Base-by-base conservation (phyloP, 1,140 invertebrate genomes). In the Brachionus angularis region DNA sequence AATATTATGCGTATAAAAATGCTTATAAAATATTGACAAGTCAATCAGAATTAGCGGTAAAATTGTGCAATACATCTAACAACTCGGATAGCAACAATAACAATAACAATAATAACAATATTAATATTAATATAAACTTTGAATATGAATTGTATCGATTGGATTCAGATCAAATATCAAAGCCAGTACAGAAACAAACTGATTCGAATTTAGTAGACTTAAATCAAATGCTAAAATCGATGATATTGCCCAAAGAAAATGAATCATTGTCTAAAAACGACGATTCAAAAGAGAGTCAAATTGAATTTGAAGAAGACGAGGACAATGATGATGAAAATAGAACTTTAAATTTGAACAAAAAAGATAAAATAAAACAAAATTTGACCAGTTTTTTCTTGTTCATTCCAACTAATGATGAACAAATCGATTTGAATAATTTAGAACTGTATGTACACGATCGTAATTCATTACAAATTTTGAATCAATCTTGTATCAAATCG, bases 401-500 rank as follows among this genome's bases (percentile, higher is more conserved):
- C 25, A 39, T 58, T 58, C 53, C 33, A 36, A 39, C 53, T n/a
- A 5, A 21, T 39, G 21, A 58, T 23, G 33, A 39, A 12, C 1
- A 23, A 33, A 58, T 58, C 8, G 18, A 58, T 27, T 21, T 10
- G 5, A 12, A 31, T 23, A 42, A 58, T 42, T 5, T 58, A 21
- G 33, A 39, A 18, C 36, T 39, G 21, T 58, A 23, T 39, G 25
- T 58, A 39, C 16, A 58, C 62, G 62, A 67, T 16, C 42, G 47
- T 33, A 67, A 67, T 67, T 46, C 62, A 31, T 33, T 67, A 10
- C 42, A 67, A 47, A 67, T 67, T 67, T 36, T 67, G 16, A 67
- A 33, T 67, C 14, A 67, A 33, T 67, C 62, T 27, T 47, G 62
- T 36, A 16, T 33, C 18, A 67, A 67, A 36, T 47, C n/a, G 12